A percentile compares a stretch with the other conserved stretches of the same genome.
These are phyloP conservation scores for Lamprotornis superbus DNA, from an alignment of 2,113 vertebrate species.

Conservation along the genomic window DNA sequence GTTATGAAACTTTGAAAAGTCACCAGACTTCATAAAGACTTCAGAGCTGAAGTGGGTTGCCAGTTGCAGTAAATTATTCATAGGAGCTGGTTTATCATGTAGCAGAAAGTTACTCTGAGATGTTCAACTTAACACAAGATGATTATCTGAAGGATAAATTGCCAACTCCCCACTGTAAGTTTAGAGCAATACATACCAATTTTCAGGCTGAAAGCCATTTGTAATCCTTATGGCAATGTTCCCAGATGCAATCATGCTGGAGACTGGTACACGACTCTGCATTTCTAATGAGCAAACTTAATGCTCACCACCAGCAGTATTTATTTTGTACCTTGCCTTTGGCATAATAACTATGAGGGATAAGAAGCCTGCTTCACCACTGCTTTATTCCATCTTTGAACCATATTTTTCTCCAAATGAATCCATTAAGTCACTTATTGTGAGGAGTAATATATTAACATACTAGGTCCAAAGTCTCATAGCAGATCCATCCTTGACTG, in stretches of 20 bases:
- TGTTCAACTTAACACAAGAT: constrained; percentile 47
- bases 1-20: constrained; percentile 31
- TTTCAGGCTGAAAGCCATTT: constrained; percentile 53
- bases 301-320: constrained; percentile 6
- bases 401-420: not conserved
- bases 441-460: not conserved
- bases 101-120: constrained; percentile 50
- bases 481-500: not conserved
- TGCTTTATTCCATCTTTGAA: not conserved
- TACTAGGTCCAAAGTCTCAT: not conserved
- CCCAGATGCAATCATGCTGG: constrained; percentile 19
- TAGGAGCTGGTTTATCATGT: constrained; percentile 22
- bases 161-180: constrained; percentile 35
- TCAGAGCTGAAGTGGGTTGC: not conserved
- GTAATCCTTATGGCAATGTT: constrained; percentile 45
- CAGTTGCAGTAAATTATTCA: constrained; percentile 50
- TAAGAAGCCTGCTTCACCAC: not conserved
- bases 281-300: constrained; percentile 42
- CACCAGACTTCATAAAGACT: constrained; percentile 5
- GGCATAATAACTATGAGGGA: not conserved
- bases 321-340: constrained; percentile 10
- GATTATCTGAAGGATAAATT: constrained; percentile 60
- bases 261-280: constrained; percentile 9
- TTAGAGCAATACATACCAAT: constrained; percentile 44
- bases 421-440: not conserved